These are phyloP conservation scores for Drosophila borborema DNA, from an alignment of 2,888 invertebrate genomes.

Conservation along the genomic window DNA sequence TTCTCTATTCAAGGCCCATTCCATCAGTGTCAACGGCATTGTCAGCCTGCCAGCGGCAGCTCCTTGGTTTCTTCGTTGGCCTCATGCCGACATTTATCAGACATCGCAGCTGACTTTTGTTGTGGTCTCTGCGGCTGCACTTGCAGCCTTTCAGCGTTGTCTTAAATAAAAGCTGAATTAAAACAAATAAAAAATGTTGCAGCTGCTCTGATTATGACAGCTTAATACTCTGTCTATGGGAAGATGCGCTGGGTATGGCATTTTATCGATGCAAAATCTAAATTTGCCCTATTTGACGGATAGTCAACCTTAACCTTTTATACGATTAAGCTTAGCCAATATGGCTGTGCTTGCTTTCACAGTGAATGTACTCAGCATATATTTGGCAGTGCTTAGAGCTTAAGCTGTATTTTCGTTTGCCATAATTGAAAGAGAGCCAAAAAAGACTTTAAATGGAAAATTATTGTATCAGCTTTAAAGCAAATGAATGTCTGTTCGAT, in stretches of 20 bases:
- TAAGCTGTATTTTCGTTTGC: background rate
- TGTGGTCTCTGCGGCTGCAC: slow-evolving; percentile 35
- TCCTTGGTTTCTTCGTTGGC: slow-evolving; percentile 22
- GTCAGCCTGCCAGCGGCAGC: slow-evolving; percentile 53
- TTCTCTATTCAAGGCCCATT: slow-evolving; percentile 25
- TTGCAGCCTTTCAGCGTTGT: slow-evolving; percentile 41
- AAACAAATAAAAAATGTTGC: slow-evolving; percentile 14
- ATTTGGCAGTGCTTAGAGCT: background rate
- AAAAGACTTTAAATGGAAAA: background rate
- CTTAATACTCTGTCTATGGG: background rate
- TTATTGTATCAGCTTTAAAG: slow-evolving; percentile 4
- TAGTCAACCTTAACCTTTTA: background rate
- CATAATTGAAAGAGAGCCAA: background rate
- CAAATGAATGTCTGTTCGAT: background rate
- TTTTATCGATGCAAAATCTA: background rate
- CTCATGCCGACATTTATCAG: slow-evolving; percentile 63
- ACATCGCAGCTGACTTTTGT: slow-evolving; percentile 45
- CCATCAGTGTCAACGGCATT: slow-evolving; percentile 67
- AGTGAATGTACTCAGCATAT: background rate
- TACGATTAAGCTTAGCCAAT: background rate
- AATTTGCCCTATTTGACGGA: background rate
- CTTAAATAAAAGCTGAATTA: slow-evolving; percentile 46
- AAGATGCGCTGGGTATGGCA: background rate
- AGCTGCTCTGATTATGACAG: background rate
- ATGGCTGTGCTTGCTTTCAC: too few species aligned